Conservation (phyloP, 2,113 vertebrate genomes). For the Leucopternis melanops region DNA sequence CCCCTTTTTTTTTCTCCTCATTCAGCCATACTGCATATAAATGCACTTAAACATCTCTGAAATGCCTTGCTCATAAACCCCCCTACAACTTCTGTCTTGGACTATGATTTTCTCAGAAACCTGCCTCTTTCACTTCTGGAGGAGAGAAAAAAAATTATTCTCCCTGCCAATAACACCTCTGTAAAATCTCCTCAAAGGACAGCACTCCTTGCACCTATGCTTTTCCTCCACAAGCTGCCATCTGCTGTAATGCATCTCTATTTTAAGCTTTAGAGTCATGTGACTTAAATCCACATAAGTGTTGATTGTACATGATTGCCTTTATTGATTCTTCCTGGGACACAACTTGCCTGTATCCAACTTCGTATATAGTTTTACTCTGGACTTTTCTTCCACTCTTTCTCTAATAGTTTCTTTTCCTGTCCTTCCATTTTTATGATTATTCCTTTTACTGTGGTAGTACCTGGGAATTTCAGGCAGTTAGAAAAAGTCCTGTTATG, state of each 20-base stretch:
- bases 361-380: slow-evolving; percentile 29
- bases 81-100: slow-evolving; percentile 24
- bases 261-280: slow-evolving; percentile 65
- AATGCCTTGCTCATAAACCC: slow-evolving; percentile 5
- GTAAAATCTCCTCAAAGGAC: slow-evolving; percentile 63
- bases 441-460: not conserved
- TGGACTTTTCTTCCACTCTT: not conserved
- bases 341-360: slow-evolving; percentile 49
- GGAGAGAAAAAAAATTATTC: not conserved
- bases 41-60: slow-evolving; percentile 32
- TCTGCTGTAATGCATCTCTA: slow-evolving; percentile 69
- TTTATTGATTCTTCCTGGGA: slow-evolving; percentile 74
- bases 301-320: slow-evolving; percentile 77
- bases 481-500: not conserved
- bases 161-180: slow-evolving; percentile 41
- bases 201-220: slow-evolving; percentile 46
- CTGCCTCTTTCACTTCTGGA: not conserved
- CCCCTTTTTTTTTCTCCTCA: not conserved
- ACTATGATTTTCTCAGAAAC: slow-evolving; percentile 51
- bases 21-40: slow-evolving; percentile 13
- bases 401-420: not conserved
- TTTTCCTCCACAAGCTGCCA: slow-evolving; percentile 49
- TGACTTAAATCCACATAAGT: slow-evolving; percentile 72
- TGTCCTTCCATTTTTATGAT: not conserved
- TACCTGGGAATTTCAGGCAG: not conserved